Percentiles rank a stretch among this genome's conserved stretches.
Conservation (phyloP, 2,888 invertebrate species). For the Melanotus villosus region DNA sequence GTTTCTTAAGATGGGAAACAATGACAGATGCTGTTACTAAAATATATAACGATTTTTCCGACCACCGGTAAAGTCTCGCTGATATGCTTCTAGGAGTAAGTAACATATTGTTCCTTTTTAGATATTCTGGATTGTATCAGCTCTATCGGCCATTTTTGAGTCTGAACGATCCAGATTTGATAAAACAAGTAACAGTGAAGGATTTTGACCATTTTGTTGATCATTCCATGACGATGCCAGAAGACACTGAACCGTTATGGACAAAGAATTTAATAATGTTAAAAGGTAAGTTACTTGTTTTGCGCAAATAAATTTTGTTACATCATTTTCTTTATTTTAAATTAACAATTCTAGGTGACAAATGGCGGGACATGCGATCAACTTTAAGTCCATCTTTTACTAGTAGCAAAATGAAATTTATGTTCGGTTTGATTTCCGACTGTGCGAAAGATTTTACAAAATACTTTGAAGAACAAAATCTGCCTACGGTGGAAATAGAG, state of each 20-base stretch:
- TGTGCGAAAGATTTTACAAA: conserved; percentile 53
- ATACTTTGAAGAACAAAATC: conserved; percentile 46
- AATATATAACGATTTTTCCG: conserved; percentile 17
- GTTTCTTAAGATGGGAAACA: background rate
- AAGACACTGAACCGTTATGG: conserved; percentile 69
- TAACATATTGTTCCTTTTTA: background rate
- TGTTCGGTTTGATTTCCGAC: conserved; percentile 58
- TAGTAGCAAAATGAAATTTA: conserved; percentile 61
- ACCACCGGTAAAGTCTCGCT: background rate
- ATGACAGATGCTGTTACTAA: conserved; percentile 1
- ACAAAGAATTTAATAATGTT: conserved; percentile 61
- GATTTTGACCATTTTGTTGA: conserved; percentile 26
- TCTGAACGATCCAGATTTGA: conserved; percentile 66
- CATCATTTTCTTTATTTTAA: background rate
- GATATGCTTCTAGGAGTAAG: background rate
- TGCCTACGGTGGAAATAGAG: conserved; percentile 58
- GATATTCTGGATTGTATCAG: conserved; percentile 56
- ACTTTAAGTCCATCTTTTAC: conserved; percentile 59
- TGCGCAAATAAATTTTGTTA: too few relatives aligned
- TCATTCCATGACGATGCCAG: conserved; percentile 48
- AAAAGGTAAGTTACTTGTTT: background rate
- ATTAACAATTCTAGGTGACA: conserved; percentile 28
- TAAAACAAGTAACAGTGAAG: conserved; percentile 54
- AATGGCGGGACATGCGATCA: conserved; percentile 59
- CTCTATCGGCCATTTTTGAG: conserved; percentile 67